Base-by-base conservation (phyloP, 2,113 vertebrate genomes). In the Craseonycteris thonglongyai region DNA sequence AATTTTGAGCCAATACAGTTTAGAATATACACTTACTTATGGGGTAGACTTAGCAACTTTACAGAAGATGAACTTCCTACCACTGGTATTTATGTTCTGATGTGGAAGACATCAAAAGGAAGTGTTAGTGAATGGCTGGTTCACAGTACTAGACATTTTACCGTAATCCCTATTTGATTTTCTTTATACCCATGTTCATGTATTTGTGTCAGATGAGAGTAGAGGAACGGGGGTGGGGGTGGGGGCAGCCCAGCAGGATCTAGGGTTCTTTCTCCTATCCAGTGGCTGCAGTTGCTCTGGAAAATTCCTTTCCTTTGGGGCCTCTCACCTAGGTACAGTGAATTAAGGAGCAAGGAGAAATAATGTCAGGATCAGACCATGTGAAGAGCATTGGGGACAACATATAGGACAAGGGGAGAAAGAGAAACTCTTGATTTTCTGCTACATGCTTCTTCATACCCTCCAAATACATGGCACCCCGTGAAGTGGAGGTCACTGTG, bases 1-100 rank as follows among this genome's bases (percentile, higher is more conserved):
- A 93, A 88, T 92, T 96, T 65, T 90, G 93, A 95, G 90, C 96
- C 96, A 92, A 95, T 94, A 88, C 93, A 96, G 95, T 96, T 96
- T 90, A 38, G 94, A 78, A 84, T 74, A 74, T 89, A 54, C 90
- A 88, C 96, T 95, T 93, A 89, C 66, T 84, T 51, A 42, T 51
- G 59, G 84, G 76, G 49, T 81, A 45, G 84, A 87, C 96, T 96
- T 75, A 92, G 93, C 71, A 93, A 38, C 59, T 88, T 82, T 59
- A 54, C 47, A 85, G 79, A 90, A 88, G 88, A 96, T 90, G 92
- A 91, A 93, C 86, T 94, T 97, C 93, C 94, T 91, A 90, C 66
- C 71, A 26, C 79, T 92, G 94, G 91, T 76, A 88, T 96, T 93
- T 81, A 74, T 58, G 87, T 84, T 92, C 80, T 54, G 66, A 76